Percentiles rank a stretch among this genome's conserved stretches.
Evolutionary conservation across 2,113 vertebrate genomes (phyloP).

Genomic region (Lophius piscatorius): DNA sequence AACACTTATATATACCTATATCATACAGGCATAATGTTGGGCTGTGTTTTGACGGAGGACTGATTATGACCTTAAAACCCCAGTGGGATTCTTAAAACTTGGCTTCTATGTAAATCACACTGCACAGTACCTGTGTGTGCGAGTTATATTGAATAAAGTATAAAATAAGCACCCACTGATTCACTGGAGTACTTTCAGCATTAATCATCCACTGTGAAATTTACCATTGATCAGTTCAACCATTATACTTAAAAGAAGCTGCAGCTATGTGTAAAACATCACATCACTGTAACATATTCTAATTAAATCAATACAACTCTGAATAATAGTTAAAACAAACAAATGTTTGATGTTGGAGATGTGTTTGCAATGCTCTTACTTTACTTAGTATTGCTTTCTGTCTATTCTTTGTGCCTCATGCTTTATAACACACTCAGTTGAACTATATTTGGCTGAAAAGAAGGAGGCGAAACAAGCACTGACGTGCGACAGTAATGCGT

Average conservation of each 20-base stretch:
- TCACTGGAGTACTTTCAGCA: constrained; percentile 35
- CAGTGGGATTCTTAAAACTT: constrained; percentile 24
- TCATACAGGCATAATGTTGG: constrained; percentile 22
- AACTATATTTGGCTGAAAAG: constrained; percentile 37
- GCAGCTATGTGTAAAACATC: too few species aligned
- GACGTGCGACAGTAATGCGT: constrained; percentile 33
- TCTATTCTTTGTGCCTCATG: constrained; percentile 53
- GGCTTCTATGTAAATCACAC: constrained; percentile 43
- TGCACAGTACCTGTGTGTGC: constrained; percentile 41
- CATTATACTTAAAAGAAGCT: too few species aligned
- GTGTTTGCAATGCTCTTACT: constrained; percentile 39
- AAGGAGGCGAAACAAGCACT: constrained; percentile 26
- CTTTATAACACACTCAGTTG: constrained; percentile 35
- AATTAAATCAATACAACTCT: constrained; percentile 18
- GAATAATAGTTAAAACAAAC: too few species aligned
- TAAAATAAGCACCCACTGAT: constrained; percentile 40
- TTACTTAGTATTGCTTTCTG: constrained; percentile 49
- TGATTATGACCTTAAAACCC: constrained; percentile 16
- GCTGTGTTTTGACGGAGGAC: constrained; percentile 20
- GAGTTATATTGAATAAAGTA: constrained; percentile 45
- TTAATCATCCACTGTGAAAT: constrained; percentile 45
- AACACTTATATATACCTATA: constrained; percentile 14
- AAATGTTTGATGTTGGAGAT: constrained; percentile 62
- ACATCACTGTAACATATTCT: too few species aligned
- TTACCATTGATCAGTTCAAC: constrained; percentile 39